A percentile compares a stretch with the other conserved stretches of the same genome.
Evolutionary conservation across 2,797 vertebrate species (phyloP).

Genomic region (Syndactyla subalaris): DNA sequence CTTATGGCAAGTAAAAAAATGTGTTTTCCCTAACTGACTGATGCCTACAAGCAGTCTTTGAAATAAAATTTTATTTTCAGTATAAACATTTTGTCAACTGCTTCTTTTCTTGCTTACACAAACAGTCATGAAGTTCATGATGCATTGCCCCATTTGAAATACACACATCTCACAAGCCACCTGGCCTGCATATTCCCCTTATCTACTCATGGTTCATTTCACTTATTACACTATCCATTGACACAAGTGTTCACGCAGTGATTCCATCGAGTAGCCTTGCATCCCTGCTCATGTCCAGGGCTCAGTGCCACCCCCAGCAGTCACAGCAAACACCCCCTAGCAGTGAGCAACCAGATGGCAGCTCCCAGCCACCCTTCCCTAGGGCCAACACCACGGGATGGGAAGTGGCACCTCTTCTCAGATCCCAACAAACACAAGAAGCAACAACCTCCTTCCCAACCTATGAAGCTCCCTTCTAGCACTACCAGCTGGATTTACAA

Average conservation of each 20-base stretch:
- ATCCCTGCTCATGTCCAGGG: neutral
- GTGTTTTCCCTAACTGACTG: neutral
- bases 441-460: neutral
- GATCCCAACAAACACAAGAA: neutral
- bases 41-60: neutral
- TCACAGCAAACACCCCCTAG: neutral
- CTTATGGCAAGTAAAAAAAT: neutral
- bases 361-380: neutral
- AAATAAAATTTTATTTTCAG: neutral
- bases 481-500: neutral
- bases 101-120: neutral
- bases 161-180: neutral
- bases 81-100: conserved; percentile 3
- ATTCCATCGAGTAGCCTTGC: fast-evolving
- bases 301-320: neutral
- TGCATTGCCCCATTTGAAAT: neutral
- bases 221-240: neutral
- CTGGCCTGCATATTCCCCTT: neutral
- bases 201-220: neutral
- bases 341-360: neutral
- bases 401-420: neutral
- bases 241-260: neutral
- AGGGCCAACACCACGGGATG: neutral
- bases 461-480: neutral
- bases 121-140: neutral